Conservation (phyloP, 2,797 vertebrate genomes). For the Pantherophis vulpinus region DNA sequence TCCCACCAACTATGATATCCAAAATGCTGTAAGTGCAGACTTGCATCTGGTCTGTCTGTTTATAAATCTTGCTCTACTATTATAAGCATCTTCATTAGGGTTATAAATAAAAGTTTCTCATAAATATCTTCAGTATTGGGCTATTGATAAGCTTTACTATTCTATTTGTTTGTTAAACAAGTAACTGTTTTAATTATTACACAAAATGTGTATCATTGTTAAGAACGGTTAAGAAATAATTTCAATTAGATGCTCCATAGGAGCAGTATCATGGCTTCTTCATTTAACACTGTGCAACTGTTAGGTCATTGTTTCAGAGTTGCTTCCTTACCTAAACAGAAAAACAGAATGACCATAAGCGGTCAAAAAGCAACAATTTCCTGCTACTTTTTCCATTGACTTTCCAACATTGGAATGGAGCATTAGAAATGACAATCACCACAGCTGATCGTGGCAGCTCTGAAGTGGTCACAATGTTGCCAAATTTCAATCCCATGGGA, state of each 20-base stretch:
- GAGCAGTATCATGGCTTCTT: not conserved
- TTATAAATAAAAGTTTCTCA: not conserved
- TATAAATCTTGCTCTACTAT: not conserved
- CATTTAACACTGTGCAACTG: not conserved
- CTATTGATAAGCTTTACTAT: not conserved
- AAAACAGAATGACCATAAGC: not conserved
- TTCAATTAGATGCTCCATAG: not conserved
- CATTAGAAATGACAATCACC: not conserved
- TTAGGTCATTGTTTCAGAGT: not conserved
- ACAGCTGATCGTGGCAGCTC: not conserved
- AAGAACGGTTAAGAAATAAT: not conserved
- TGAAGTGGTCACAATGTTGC: not conserved
- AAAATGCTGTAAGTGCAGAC: not conserved
- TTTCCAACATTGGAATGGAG: not conserved
- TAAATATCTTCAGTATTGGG: not conserved
- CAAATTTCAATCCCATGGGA: not conserved
- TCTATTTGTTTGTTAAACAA: not conserved
- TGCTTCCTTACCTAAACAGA: not conserved
- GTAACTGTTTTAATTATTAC: not conserved
- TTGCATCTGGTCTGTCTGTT: not conserved
- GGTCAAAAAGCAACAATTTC: not conserved
- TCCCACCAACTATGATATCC: not conserved
- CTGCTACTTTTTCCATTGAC: not conserved
- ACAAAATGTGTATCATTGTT: not conserved
- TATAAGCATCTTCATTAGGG: not conserved